phyloP scores from a whole-genome alignment of 2,113 vertebrate genomes.

The Oryzias woworae region DNA sequence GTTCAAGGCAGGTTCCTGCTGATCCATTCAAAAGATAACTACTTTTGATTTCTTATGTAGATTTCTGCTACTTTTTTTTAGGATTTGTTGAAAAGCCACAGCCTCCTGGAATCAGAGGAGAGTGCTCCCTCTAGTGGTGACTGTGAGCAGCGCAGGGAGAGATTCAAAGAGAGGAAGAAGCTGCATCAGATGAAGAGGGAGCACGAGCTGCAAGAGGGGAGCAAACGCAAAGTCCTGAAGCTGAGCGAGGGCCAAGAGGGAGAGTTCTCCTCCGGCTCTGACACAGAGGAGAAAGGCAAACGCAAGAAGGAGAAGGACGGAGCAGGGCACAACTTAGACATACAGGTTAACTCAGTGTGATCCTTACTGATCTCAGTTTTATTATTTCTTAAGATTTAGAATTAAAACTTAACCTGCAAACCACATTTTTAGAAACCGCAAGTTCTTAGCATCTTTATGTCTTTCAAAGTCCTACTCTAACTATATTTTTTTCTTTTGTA shows the following conservation, averaged over 20 bases:
- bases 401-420: neutral
- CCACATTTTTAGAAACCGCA: too few species aligned
- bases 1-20: slow-evolving; percentile 79
- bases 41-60: neutral
- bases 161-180: slow-evolving; percentile 76
- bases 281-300: slow-evolving; percentile 38
- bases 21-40: neutral
- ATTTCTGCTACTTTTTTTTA: slow-evolving; percentile 27
- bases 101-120: slow-evolving; percentile 71
- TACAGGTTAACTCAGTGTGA: slow-evolving; percentile 77
- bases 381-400: neutral
- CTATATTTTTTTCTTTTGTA: too few species aligned
- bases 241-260: slow-evolving; percentile 73
- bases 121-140: slow-evolving; percentile 27
- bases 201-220: slow-evolving; percentile 73
- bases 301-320: slow-evolving; percentile 55
- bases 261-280: slow-evolving; percentile 68
- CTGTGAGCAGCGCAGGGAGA: slow-evolving; percentile 72
- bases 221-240: slow-evolving; percentile 81
- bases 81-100: slow-evolving; percentile 83
- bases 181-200: slow-evolving; percentile 82
- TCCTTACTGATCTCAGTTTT: too few species aligned
- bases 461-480: too few species aligned
- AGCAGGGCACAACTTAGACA: slow-evolving; percentile 73
- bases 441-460: too few species aligned